A percentile compares a stretch with the other conserved stretches of the same genome.
These are phyloP conservation scores for Dissostichus mawsoni DNA, from an alignment of 2,113 vertebrate species.

Conservation along the genomic window DNA sequence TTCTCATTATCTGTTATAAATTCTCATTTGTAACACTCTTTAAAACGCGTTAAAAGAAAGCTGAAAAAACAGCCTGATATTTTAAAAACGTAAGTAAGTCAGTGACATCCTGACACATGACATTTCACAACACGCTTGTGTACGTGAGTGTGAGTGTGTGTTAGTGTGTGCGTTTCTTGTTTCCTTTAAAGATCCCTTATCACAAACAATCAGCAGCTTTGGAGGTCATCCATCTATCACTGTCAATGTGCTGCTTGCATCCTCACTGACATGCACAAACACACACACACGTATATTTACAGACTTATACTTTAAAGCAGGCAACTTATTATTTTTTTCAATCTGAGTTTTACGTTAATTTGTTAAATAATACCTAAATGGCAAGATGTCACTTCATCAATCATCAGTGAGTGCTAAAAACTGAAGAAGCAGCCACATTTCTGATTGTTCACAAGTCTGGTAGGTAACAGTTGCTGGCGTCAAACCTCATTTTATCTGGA, in stretches of 20 bases:
- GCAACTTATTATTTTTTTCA: too few relatives aligned
- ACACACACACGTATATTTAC: slow-evolving; percentile 2
- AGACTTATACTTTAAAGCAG: background rate
- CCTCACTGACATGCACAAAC: background rate
- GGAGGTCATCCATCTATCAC: slow-evolving; percentile 29
- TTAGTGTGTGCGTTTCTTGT: background rate
- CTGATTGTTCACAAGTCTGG: background rate
- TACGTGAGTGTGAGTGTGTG: background rate
- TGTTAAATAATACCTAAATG: background rate
- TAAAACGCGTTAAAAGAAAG: too few relatives aligned
- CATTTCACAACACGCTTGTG: background rate
- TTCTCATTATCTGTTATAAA: background rate
- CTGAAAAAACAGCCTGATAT: too few relatives aligned
- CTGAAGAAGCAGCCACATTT: background rate
- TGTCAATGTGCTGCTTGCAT: slow-evolving; percentile 15
- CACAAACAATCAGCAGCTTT: slow-evolving; percentile 26
- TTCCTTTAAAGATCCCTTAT: slow-evolving; percentile 16
- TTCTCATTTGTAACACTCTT: too few relatives aligned
- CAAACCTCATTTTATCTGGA: too few relatives aligned
- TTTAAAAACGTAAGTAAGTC: too few relatives aligned
- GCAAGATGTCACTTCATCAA: background rate
- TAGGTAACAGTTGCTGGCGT: too few relatives aligned
- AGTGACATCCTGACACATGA: too few relatives aligned
- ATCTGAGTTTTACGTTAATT: background rate
- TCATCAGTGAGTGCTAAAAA: background rate